These are phyloP conservation scores for Halichondria panicea DNA, from an alignment of 37 sponge, comb jelly and placozoan genomes.

Conservation along the genomic window DNA sequence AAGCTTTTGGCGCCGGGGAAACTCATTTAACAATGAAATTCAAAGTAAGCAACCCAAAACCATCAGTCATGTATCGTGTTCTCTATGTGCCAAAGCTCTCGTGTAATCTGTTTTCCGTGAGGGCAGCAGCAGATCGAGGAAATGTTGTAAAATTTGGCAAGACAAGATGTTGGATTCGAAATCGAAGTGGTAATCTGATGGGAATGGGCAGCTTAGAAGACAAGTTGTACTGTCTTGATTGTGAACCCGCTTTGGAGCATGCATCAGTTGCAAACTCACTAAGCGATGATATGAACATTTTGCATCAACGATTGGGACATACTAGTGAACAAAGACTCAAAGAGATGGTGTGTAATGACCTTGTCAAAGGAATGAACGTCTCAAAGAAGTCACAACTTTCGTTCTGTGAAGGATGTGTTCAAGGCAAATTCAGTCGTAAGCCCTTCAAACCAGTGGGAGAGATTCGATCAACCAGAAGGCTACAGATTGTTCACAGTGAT, in stretches of 20 bases:
- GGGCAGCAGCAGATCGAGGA: conserved; percentile 29
- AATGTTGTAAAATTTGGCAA: conserved; percentile 19
- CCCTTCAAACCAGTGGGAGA: conserved; percentile 54
- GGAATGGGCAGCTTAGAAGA: conserved; percentile 37
- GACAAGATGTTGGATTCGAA: conserved; percentile 35
- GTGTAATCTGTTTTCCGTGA: conserved; percentile 54
- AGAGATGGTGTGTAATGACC: conserved; percentile 28
- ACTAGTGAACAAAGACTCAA: conserved; percentile 22
- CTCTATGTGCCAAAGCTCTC: conserved; percentile 48
- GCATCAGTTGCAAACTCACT: conserved; percentile 21
- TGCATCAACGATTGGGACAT: conserved; percentile 66
- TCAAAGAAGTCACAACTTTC: conserved; percentile 10
- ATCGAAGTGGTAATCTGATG: conserved; percentile 10
- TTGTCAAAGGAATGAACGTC: conserved; percentile 22
- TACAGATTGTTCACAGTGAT: conserved; percentile 57
- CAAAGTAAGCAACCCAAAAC: conserved; percentile 25
- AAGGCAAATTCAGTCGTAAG: conserved; percentile 42
- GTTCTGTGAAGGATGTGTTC: conserved; percentile 63
- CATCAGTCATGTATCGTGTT: conserved; percentile 18
- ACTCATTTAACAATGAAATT: conserved; percentile 29
- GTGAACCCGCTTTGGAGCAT: conserved; percentile 16
- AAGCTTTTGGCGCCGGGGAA: conserved; percentile 40
- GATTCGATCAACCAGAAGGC: conserved; percentile 20
- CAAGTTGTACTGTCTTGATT: conserved; percentile 43
- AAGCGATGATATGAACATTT: conserved; percentile 9